phyloP scores from a whole-genome alignment of 2,797 vertebrate species.

The Arremon brunneinucha region DNA sequence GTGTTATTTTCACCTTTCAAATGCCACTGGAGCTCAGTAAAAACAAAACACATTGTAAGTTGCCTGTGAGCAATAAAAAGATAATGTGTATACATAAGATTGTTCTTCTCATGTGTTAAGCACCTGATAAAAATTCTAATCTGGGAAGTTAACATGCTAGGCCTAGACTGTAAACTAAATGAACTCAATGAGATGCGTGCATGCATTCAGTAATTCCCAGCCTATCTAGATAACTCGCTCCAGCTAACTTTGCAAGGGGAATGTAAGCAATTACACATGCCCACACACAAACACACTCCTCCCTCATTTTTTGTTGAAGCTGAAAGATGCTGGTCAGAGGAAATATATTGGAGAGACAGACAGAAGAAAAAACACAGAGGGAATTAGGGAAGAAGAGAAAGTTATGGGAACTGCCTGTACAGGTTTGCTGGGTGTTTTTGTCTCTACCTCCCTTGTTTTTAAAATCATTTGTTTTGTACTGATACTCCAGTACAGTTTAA shows the following conservation, averaged over 20 bases:
- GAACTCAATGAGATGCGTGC: neutral
- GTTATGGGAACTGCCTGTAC: neutral
- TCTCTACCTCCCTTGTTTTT: neutral
- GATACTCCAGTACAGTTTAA: neutral
- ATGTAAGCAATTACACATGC: constrained; percentile 2
- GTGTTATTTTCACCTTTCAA: constrained; percentile 4
- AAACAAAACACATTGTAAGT: neutral
- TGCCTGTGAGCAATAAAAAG: constrained; percentile 23
- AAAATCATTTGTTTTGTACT: neutral
- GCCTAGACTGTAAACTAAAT: neutral
- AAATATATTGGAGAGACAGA: neutral
- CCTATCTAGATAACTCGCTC: neutral
- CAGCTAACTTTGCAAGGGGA: constrained; percentile 1
- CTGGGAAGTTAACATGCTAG: neutral
- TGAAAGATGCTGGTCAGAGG: neutral
- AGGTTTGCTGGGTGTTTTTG: neutral
- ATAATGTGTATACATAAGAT: neutral
- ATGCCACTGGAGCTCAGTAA: neutral
- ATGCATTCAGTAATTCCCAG: constrained; percentile 18
- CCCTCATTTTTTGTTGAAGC: neutral
- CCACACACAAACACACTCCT: neutral
- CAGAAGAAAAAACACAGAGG: neutral
- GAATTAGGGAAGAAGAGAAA: neutral
- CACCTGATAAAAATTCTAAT: constrained; percentile 26
- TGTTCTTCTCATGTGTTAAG: constrained; percentile 12